Evolutionary conservation across 2,888 invertebrate genomes (phyloP), one percentile per base, ranked within the genome.

Genomic region (Netelia fuscicornis): DNA sequence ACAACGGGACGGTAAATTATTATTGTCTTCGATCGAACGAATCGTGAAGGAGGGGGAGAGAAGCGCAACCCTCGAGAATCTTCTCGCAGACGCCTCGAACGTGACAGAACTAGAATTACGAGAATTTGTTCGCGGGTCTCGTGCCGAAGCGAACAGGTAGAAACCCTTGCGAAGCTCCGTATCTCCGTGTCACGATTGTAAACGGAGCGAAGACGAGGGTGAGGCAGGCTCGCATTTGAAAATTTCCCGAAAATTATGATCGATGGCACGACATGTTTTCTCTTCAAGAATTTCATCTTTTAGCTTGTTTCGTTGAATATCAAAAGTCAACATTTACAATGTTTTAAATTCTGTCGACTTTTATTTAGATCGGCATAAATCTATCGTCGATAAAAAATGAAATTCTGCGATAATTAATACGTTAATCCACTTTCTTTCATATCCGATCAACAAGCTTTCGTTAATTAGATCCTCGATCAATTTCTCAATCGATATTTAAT

Each of bases 81-180:
- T 42, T 23, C 20, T 30, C 17, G 52, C 6, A 37, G 17, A 52
- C 56, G 54, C 17, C n/a, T 37, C 42, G 48, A 71, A 30, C 30
- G 65, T 75, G 83, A 80, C 80, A 80, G 76, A 76, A 84, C 71
- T 80, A 52, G 76, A 80, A 84, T 84, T 84, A 84, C 52, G 48
- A 30, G 44, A 20, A 25, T 48, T 64, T 78, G 23, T 48, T 48
- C 13, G 10, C 13, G 10, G 48, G 48, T 48, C 48, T 48, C 48
- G 48, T 48, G 48, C 48, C 48, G 17, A 17, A 13, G 11, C 48
- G 48, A 30, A 10, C 13, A 52, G 30, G 20, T 71, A 58, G 71
- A 71, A 30, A 23, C 8, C 37, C 17, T 52, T 48, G 30, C 10
- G n/a, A 25, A 76, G 56, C 10, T 44, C 17, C 17, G 25, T 17